A percentile compares a stretch with the other conserved stretches of the same genome.
Evolutionary conservation across 2,888 invertebrate species (phyloP).

Genomic region (Gandaritis pyraliata): DNA sequence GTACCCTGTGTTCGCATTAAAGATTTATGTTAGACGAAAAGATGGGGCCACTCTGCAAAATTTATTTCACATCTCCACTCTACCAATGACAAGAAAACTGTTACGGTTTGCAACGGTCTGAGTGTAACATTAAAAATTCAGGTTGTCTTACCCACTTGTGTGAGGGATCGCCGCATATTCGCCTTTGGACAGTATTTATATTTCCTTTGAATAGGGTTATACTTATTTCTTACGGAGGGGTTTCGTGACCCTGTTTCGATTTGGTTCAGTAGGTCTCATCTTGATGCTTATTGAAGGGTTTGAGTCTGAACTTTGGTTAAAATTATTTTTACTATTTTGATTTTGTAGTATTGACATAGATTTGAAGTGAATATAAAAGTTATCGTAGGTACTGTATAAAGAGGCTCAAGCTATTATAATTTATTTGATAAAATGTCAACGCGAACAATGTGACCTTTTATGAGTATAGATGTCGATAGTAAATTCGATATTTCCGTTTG

Average conservation of each 20-base stretch:
- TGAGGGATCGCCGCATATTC: conserved; percentile 83
- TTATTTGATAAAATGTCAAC: conserved; percentile 27
- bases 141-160: conserved; percentile 83
- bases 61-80: conserved; percentile 84
- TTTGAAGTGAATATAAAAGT: not conserved
- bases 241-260: conserved; percentile 50
- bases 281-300: conserved; percentile 28
- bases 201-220: conserved; percentile 77
- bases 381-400: too few species aligned
- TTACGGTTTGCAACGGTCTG: conserved; percentile 84
- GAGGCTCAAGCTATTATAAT: conserved; percentile 3
- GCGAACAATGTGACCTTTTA: conserved; percentile 63
- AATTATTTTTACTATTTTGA: not conserved
- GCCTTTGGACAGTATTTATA: conserved; percentile 83
- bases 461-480: conserved; percentile 62
- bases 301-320: conserved; percentile 11
- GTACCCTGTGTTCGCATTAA: conserved; percentile 79
- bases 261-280: conserved; percentile 40
- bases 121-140: conserved; percentile 85
- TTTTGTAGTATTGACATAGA: not conserved
- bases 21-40: conserved; percentile 83
- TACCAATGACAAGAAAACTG: conserved; percentile 84
- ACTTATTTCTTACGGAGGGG: conserved; percentile 62
- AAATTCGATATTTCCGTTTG: conserved; percentile 76
- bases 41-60: conserved; percentile 85